Conservation (phyloP, 2,113 vertebrate genomes). For the Eidolon helvum region DNA sequence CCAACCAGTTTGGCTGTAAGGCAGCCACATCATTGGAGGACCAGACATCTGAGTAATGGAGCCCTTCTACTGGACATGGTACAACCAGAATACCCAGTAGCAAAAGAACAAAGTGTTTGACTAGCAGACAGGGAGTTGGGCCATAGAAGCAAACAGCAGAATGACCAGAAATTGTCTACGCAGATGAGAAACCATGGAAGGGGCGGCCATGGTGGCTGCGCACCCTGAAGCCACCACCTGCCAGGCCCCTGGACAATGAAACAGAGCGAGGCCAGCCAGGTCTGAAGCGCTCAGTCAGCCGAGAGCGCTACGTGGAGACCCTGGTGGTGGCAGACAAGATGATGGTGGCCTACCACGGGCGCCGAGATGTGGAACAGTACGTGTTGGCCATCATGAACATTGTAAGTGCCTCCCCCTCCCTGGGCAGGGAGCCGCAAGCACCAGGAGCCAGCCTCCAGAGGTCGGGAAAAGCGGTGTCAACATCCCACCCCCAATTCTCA, state of each 20-base stretch:
- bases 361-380: slow-evolving; percentile 98
- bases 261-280: slow-evolving; percentile 92
- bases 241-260: slow-evolving; percentile 85
- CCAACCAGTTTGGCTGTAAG: neutral
- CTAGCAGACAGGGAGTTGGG: neutral
- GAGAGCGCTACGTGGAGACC: slow-evolving; percentile 97
- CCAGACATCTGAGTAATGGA: too few relatives aligned
- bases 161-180: neutral
- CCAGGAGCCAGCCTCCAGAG: neutral
- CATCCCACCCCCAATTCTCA: neutral
- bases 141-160: neutral
- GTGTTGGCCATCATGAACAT: slow-evolving; percentile 99
- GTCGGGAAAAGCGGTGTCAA: neutral
- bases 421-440: neutral
- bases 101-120: neutral
- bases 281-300: slow-evolving; percentile 95
- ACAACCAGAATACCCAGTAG: neutral
- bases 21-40: neutral
- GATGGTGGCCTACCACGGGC: slow-evolving; percentile 99
- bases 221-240: slow-evolving; percentile 89
- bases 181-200: slow-evolving; percentile 95
- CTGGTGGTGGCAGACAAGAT: slow-evolving; percentile 98
- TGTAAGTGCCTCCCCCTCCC: slow-evolving; percentile 92
- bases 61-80: neutral
- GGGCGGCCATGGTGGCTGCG: slow-evolving; percentile 93